Percentiles rank a stretch among this genome's conserved stretches.
phyloP scores from a whole-genome alignment of 2,888 invertebrate species.

The Drosophila multiciliata region DNA sequence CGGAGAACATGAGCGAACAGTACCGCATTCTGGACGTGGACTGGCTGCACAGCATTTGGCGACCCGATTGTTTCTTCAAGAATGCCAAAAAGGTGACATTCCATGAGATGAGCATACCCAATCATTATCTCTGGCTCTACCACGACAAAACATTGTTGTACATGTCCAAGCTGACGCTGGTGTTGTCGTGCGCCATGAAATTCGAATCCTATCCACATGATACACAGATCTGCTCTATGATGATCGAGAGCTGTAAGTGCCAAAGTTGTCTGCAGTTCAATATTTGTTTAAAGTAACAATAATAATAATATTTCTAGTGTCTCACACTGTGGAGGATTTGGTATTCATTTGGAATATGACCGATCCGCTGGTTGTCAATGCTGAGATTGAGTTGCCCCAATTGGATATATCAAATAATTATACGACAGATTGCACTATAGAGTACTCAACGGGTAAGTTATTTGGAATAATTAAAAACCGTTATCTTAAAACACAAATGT shows the following conservation, averaged over 20 bases:
- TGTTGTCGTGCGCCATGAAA: conserved; percentile 97
- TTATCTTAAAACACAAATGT: neutral
- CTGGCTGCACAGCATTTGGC: conserved; percentile 96
- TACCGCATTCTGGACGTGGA: conserved; percentile 95
- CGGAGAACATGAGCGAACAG: conserved; percentile 97
- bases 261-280: neutral
- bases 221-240: conserved; percentile 96
- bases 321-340: conserved; percentile 97
- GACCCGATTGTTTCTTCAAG: conserved; percentile 97
- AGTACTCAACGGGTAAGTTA: conserved; percentile 90
- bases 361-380: conserved; percentile 94
- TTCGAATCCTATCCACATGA: conserved; percentile 97
- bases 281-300: neutral
- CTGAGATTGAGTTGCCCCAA: conserved; percentile 95
- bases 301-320: conserved; percentile 87
- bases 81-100: conserved; percentile 97
- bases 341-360: conserved; percentile 97
- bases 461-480: neutral
- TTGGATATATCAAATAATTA: conserved; percentile 93
- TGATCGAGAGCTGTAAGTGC: conserved; percentile 96
- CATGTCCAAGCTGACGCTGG: conserved; percentile 96
- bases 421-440: conserved; percentile 96
- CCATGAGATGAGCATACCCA: conserved; percentile 97
- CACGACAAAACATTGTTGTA: conserved; percentile 96
- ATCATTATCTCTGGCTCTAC: conserved; percentile 96